phyloP scores from a whole-genome alignment of 2,113 vertebrate genomes.

The Elanoides forficatus region DNA sequence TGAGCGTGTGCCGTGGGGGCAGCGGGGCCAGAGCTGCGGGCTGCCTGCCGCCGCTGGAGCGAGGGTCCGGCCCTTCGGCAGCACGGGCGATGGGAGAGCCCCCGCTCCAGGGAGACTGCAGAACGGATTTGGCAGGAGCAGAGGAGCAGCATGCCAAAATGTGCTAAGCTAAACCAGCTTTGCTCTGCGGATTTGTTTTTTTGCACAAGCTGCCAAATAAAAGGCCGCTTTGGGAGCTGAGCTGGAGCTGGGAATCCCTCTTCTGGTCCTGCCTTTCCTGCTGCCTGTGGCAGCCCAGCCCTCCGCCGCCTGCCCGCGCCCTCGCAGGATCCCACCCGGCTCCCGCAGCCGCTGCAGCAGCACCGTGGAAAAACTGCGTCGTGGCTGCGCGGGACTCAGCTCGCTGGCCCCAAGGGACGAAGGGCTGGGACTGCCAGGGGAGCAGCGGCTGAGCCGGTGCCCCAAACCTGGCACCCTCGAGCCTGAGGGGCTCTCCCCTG shows the following conservation, averaged over 20 bases:
- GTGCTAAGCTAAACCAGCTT: neutral
- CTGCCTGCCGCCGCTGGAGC: fast-evolving
- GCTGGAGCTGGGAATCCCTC: neutral
- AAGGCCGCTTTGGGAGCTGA: neutral
- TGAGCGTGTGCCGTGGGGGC: fast-evolving
- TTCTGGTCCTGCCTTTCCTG: neutral
- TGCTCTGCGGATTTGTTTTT: neutral
- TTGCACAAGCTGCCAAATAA: neutral
- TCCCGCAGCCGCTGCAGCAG: neutral
- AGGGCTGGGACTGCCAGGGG: neutral
- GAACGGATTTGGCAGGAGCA: neutral
- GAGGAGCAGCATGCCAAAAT: neutral
- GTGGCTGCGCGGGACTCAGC: fast-evolving
- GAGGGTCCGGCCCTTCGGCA: neutral
- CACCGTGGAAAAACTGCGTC: fast-evolving
- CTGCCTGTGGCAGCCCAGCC: neutral
- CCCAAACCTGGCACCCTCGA: fast-evolving
- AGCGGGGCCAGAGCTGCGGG: neutral
- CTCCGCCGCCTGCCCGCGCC: fast-evolving
- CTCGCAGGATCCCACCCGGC: neutral
- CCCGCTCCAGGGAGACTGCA: neutral
- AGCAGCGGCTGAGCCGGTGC: fast-evolving
- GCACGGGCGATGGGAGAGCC: neutral
- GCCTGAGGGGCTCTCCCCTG: neutral
- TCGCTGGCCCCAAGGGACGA: fast-evolving